Evolutionary conservation across 1,140 invertebrate species (phyloP).

Genomic region (Oncopeltus fasciatus): DNA sequence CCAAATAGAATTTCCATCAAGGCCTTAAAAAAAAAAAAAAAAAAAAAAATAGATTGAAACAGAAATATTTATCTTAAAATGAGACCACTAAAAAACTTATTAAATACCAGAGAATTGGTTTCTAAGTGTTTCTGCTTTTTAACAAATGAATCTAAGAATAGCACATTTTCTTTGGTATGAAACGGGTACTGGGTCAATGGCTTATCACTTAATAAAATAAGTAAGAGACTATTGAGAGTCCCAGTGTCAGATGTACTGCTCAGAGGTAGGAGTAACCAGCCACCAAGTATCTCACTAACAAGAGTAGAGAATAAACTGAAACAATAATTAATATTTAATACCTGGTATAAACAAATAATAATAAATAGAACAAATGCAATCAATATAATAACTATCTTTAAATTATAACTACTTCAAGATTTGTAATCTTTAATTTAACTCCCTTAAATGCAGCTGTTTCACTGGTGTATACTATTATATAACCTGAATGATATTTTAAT

Average conservation of each 20-base stretch:
- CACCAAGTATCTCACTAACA: conserved; percentile 55
- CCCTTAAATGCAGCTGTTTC: no score
- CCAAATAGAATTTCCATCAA: conserved; percentile 52
- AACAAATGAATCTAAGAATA: conserved; percentile 32
- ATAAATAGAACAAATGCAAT: not conserved
- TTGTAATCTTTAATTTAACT: no score
- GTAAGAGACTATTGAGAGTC: conserved; percentile 46
- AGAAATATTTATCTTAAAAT: not conserved
- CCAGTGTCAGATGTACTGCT: conserved; percentile 63
- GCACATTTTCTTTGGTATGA: conserved; percentile 25
- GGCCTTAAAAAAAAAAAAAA: conserved; percentile 34
- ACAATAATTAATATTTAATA: not conserved
- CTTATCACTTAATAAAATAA: conserved; percentile 25
- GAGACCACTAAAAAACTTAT: not conserved
- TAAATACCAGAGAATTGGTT: conserved; percentile 8
- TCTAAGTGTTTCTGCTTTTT: conserved; percentile 7
- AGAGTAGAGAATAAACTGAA: conserved; percentile 30
- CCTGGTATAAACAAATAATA: not conserved
- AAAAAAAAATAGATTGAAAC: not conserved
- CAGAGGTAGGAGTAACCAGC: conserved; percentile 60
- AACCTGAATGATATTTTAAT: no score
- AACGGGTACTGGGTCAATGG: conserved; percentile 26
- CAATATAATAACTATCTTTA: no score
- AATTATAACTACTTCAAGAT: no score
- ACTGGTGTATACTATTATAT: no score